A percentile compares a stretch with the other conserved stretches of the same genome.
phyloP scores from a whole-genome alignment of 2,888 invertebrate genomes.

The Onthophagus sagittarius region DNA sequence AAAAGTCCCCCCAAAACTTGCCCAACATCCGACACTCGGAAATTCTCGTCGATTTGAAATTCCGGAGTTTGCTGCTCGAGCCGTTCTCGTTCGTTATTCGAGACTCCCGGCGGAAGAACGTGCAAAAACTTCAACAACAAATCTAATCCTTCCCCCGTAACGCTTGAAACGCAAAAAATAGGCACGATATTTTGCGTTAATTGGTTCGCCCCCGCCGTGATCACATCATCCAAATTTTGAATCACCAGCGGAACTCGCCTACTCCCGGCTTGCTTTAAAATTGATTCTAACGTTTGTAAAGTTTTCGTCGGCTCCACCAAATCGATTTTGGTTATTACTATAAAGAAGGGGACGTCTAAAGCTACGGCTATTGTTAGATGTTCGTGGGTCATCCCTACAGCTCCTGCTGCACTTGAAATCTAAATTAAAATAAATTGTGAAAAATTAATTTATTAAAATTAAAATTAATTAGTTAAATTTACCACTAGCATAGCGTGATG shows the following conservation, averaged over 20 bases:
- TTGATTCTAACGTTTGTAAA: conserved; percentile 56
- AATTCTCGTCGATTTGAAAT: conserved; percentile 94
- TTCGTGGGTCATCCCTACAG: conserved; percentile 81
- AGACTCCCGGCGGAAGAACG: conserved; percentile 68
- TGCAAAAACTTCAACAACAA: conserved; percentile 83
- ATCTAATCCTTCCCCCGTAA: conserved; percentile 80
- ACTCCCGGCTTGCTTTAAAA: conserved; percentile 65
- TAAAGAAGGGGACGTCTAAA: conserved; percentile 83
- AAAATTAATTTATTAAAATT: too few species aligned
- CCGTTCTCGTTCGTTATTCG: conserved; percentile 62
- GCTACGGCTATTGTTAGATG: conserved; percentile 83
- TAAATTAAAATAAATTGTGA: conserved; percentile 50
- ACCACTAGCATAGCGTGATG: conserved; percentile 88
- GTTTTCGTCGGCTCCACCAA: conserved; percentile 61
- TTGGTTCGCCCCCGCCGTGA: conserved; percentile 69
- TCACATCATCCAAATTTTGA: conserved; percentile 66
- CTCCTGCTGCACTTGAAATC: conserved; percentile 77
- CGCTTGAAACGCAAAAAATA: conserved; percentile 87
- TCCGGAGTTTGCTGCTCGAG: conserved; percentile 74
- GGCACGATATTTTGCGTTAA: conserved; percentile 64
- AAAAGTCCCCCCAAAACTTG: conserved; percentile 83
- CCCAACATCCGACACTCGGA: conserved; percentile 77
- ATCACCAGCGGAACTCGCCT: conserved; percentile 62
- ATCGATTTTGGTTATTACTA: conserved; percentile 92
- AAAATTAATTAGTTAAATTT: conserved; percentile 41